phyloP scores from a whole-genome alignment of 2,797 vertebrate genomes.

The Okamejei kenojei region DNA sequence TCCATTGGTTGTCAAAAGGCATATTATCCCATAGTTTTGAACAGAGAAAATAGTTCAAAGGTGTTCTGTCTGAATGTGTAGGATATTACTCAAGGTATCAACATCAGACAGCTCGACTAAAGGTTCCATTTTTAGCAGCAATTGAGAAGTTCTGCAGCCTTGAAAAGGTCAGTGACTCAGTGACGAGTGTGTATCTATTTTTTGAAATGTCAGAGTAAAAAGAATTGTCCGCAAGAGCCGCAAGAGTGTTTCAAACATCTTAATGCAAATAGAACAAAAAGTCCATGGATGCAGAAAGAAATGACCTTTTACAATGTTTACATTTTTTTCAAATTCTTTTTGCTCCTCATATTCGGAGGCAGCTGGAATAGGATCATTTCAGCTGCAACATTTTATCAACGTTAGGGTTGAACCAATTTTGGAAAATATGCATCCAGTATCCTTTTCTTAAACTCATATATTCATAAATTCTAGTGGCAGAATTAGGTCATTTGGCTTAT shows the following conservation, averaged over 20 bases:
- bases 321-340: background rate
- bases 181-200: background rate
- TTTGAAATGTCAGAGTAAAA: slow-evolving; percentile 15
- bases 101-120: background rate
- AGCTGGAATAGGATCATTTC: background rate
- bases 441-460: background rate
- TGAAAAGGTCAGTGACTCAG: slow-evolving; percentile 11
- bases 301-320: slow-evolving; percentile 19
- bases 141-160: background rate
- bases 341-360: background rate
- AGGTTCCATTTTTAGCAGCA: background rate
- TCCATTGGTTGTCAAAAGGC: background rate
- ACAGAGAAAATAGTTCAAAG: background rate
- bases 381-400: background rate
- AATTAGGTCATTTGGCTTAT: no score
- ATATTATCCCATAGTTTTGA: background rate
- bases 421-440: background rate
- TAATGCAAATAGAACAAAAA: background rate
- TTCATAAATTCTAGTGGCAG: no score
- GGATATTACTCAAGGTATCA: background rate
- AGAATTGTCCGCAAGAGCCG: background rate
- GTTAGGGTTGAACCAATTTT: background rate
- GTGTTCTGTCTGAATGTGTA: background rate
- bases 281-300: slow-evolving; percentile 16
- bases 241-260: background rate